A percentile compares a stretch with the other conserved stretches of the same genome.
Evolutionary conservation across 2,113 vertebrate species (phyloP).

Genomic region (Ornithorhynchus anatinus): DNA sequence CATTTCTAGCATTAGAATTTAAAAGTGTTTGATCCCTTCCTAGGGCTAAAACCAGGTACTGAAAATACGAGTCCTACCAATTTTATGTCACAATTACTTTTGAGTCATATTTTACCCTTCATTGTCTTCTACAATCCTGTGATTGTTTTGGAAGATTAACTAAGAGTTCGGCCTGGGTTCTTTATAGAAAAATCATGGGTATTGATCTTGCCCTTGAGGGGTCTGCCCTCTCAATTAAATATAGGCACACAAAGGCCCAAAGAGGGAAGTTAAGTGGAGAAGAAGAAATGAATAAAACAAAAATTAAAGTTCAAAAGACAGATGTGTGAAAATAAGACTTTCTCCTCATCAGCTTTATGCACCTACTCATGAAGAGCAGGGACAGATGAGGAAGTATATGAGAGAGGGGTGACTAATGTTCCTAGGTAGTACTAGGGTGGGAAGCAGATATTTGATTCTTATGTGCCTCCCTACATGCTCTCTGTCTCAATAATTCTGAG

Average conservation of each 20-base stretch:
- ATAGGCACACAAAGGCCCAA: neutral
- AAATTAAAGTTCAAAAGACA: neutral
- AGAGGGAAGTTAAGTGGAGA: neutral
- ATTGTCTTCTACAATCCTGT: too few relatives aligned
- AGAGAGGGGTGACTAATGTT: neutral
- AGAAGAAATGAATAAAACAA: constrained; percentile 16
- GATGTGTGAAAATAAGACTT: constrained; percentile 8
- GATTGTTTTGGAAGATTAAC: neutral
- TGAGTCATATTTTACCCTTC: constrained; percentile 7
- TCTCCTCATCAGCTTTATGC: constrained; percentile 1
- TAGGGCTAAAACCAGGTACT: too few relatives aligned
- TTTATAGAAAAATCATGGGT: constrained; percentile 21
- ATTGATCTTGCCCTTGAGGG: neutral
- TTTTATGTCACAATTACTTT: constrained; percentile 10
- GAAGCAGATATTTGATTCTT: constrained; percentile 42
- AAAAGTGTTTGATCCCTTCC: too few relatives aligned
- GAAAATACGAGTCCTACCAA: constrained; percentile 21
- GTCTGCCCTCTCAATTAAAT: constrained; percentile 5
- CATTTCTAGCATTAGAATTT: too few relatives aligned
- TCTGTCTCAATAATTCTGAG: constrained; percentile 22
- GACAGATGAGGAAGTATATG: constrained; percentile 13
- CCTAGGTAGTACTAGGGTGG: constrained; percentile 36
- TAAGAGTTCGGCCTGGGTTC: constrained; percentile 12
- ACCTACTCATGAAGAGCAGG: constrained; percentile 40
- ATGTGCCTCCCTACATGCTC: constrained; percentile 2